A percentile compares a stretch with the other conserved stretches of the same genome.
phyloP scores from a whole-genome alignment of 1,140 invertebrate species.

The Drepana arcuata region DNA sequence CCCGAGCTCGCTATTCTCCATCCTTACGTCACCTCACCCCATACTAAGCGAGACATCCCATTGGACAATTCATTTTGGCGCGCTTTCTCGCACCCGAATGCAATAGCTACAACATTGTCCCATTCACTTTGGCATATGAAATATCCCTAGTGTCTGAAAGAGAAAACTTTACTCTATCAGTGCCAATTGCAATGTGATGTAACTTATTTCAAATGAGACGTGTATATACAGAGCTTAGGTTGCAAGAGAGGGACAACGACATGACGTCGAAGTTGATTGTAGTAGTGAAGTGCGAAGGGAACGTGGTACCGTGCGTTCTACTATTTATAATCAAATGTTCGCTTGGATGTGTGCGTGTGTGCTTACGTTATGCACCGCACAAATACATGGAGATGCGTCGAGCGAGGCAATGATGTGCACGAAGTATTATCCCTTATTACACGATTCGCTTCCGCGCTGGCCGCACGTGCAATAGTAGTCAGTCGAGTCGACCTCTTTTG shows the following conservation, averaged over 20 bases:
- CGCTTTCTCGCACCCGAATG: slow-evolving; percentile 47
- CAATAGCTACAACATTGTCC: slow-evolving; percentile 26
- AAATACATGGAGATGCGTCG: slow-evolving; percentile 33
- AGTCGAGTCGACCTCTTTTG: slow-evolving; percentile 55
- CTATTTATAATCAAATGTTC: slow-evolving; percentile 69
- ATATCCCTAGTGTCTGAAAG: slow-evolving; percentile 23
- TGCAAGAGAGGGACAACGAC: slow-evolving; percentile 30
- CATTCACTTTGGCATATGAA: slow-evolving; percentile 35
- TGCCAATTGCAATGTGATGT: slow-evolving; percentile 51
- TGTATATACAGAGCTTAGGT: slow-evolving; percentile 7
- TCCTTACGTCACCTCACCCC: slow-evolving; percentile 67
- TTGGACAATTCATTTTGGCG: slow-evolving; percentile 59
- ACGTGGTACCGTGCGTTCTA: slow-evolving; percentile 70
- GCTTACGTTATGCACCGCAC: slow-evolving; percentile 59
- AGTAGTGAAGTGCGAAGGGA: slow-evolving; percentile 63
- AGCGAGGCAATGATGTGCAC: slow-evolving; percentile 68
- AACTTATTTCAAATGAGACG: slow-evolving; percentile 46
- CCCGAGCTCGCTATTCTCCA: slow-evolving; percentile 35
- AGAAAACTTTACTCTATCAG: slow-evolving; percentile 34
- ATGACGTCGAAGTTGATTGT: slow-evolving; percentile 54
- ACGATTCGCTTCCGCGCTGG: slow-evolving; percentile 59
- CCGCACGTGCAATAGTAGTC: slow-evolving; percentile 61
- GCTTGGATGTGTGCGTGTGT: slow-evolving; percentile 50
- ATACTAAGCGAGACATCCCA: slow-evolving; percentile 32
- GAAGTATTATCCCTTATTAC: slow-evolving; percentile 70